Percentiles rank a stretch among this genome's conserved stretches.
Conservation (phyloP, 2,888 invertebrate genomes). For the Panzeria rudis region DNA sequence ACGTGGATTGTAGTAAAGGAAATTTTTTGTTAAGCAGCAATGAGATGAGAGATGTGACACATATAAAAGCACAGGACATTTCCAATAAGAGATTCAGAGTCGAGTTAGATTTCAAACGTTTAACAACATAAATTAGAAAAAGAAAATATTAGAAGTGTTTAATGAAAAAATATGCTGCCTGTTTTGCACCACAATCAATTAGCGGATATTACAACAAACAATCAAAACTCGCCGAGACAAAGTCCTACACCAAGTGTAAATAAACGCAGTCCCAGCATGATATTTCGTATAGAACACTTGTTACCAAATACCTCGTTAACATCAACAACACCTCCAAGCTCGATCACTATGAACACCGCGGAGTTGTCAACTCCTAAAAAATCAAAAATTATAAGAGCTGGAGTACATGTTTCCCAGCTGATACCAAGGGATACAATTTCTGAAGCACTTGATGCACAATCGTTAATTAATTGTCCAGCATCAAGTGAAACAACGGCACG, state of each 20-base stretch:
- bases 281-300: constrained; percentile 79
- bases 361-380: constrained; percentile 49
- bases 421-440: constrained; percentile 80
- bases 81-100: constrained; percentile 81
- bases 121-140: constrained; percentile 67
- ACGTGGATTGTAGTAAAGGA: constrained; percentile 72
- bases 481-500: constrained; percentile 50
- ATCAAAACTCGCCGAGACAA: constrained; percentile 69
- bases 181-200: constrained; percentile 77
- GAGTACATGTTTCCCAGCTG: constrained; percentile 79
- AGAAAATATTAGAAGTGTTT: background rate
- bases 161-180: constrained; percentile 75
- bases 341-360: background rate
- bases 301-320: constrained; percentile 69
- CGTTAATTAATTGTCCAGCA: constrained; percentile 75
- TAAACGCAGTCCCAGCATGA: constrained; percentile 80
- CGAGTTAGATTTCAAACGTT: constrained; percentile 78
- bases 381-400: constrained; percentile 71
- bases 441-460: constrained; percentile 75
- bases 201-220: constrained; percentile 73
- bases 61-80: constrained; percentile 80
- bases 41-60: constrained; percentile 44
- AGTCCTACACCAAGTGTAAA: constrained; percentile 60
- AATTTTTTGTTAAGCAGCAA: constrained; percentile 35
- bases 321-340: background rate